Conservation (phyloP, 2,113 vertebrate species). For the Coptodon bakossiorum region DNA sequence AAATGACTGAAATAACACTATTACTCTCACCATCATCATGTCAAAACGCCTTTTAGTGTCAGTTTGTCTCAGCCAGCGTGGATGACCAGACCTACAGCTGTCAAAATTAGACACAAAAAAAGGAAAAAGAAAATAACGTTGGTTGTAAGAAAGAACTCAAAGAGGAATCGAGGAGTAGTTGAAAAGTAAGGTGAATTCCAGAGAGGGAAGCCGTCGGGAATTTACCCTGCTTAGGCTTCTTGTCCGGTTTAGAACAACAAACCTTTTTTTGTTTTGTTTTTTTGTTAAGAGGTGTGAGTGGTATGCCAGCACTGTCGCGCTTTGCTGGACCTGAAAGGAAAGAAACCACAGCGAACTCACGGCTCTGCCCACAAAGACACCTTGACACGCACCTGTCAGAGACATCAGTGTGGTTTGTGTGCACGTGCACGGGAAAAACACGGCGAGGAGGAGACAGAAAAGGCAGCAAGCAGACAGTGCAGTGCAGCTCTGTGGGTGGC, state of each 20-base stretch:
- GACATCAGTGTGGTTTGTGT: background rate
- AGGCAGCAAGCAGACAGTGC: slow-evolving; percentile 14
- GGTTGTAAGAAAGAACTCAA: background rate
- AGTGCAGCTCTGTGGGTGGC: slow-evolving; percentile 69
- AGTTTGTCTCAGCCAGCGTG: slow-evolving; percentile 21
- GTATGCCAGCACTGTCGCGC: slow-evolving; percentile 48
- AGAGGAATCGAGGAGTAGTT: background rate
- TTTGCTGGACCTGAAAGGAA: slow-evolving; percentile 54
- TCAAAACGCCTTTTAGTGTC: slow-evolving; percentile 51
- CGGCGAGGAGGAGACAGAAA: background rate
- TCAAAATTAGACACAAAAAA: slow-evolving; percentile 37
- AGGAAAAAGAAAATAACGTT: slow-evolving; percentile 9
- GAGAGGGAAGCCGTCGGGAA: slow-evolving; percentile 17
- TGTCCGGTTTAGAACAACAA: slow-evolving; percentile 53
- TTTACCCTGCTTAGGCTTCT: slow-evolving; percentile 23
- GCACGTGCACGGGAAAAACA: slow-evolving; percentile 4
- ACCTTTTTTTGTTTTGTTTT: background rate
- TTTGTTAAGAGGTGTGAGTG: slow-evolving; percentile 51
- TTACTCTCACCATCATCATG: slow-evolving; percentile 54
- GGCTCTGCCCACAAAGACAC: slow-evolving; percentile 29
- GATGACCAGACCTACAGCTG: slow-evolving; percentile 56
- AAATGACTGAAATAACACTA: slow-evolving; percentile 64
- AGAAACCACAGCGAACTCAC: background rate
- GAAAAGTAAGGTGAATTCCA: slow-evolving; percentile 49
- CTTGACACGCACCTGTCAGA: slow-evolving; percentile 69